Percentiles rank a stretch among this genome's conserved stretches.
phyloP scores from a whole-genome alignment of 2,113 vertebrate species.

The Pycnonotus jocosus region DNA sequence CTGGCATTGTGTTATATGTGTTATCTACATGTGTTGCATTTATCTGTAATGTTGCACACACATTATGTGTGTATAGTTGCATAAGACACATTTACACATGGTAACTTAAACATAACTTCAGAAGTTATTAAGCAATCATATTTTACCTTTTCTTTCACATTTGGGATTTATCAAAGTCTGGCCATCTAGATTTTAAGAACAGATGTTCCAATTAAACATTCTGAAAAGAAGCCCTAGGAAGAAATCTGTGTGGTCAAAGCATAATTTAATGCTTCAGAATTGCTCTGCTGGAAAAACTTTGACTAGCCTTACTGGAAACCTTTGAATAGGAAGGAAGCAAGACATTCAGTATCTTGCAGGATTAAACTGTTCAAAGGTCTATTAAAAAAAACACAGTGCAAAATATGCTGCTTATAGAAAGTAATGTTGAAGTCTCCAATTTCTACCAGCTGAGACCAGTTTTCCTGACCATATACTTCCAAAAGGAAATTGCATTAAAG shows the following conservation, averaged over 20 bases:
- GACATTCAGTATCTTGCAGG: neutral
- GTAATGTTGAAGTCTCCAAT: neutral
- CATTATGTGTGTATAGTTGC: neutral
- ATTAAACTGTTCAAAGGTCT: neutral
- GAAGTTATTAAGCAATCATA: neutral
- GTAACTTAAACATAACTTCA: neutral
- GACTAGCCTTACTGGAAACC: neutral
- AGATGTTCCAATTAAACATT: neutral
- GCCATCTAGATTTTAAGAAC: neutral
- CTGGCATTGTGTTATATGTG: neutral
- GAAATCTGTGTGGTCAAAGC: neutral
- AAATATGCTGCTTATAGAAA: neutral
- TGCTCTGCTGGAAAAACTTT: neutral
- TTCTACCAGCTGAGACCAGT: neutral
- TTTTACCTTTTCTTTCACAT: neutral
- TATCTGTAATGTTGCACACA: neutral
- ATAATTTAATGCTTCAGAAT: neutral
- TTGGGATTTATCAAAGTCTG: neutral
- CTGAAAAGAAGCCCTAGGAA: neutral
- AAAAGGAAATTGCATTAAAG: neutral
- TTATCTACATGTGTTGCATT: neutral
- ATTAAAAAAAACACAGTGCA: rapidly evolving
- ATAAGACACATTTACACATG: rapidly evolving
- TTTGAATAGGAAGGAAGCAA: neutral
- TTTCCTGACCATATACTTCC: neutral